A percentile compares a stretch with the other conserved stretches of the same genome.
phyloP scores from a whole-genome alignment of 2,113 vertebrate genomes.

The Struthio camelus region DNA sequence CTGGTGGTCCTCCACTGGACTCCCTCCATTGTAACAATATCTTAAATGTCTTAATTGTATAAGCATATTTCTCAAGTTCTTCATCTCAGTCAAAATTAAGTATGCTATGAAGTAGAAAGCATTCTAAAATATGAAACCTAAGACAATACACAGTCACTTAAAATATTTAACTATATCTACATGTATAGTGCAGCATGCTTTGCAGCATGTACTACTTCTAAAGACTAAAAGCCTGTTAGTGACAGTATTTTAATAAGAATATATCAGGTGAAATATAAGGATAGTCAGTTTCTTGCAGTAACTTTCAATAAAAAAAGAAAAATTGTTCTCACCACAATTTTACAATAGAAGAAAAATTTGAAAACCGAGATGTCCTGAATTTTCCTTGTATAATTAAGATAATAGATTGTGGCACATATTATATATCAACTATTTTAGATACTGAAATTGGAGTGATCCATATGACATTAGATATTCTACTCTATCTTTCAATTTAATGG shows the following conservation, averaged over 20 bases:
- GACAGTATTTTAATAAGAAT: not conserved
- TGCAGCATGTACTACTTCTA: not conserved
- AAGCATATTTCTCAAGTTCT: not conserved
- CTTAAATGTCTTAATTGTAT: not conserved
- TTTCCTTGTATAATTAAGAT: not conserved
- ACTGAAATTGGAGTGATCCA: not conserved
- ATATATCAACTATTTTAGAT: not conserved
- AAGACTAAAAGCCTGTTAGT: not conserved
- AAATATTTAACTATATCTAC: not conserved
- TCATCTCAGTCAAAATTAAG: not conserved
- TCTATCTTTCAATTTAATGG: not conserved
- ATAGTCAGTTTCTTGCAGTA: not conserved
- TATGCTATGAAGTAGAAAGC: fast-evolving
- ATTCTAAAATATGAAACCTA: not conserved
- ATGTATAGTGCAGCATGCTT: not conserved
- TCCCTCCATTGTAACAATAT: not conserved
- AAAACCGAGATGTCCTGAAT: not conserved
- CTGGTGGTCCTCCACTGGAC: not conserved
- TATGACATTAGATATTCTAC: not conserved
- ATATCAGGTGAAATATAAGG: not conserved
- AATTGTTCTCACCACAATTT: not conserved
- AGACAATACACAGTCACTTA: not conserved
- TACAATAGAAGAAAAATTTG: not conserved
- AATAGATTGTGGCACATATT: not conserved
- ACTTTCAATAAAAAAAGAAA: not conserved